A percentile compares a stretch with the other conserved stretches of the same genome.
These are phyloP conservation scores for Smutsia gigantea DNA, from an alignment of 2,797 vertebrate species.

Conservation along the genomic window DNA sequence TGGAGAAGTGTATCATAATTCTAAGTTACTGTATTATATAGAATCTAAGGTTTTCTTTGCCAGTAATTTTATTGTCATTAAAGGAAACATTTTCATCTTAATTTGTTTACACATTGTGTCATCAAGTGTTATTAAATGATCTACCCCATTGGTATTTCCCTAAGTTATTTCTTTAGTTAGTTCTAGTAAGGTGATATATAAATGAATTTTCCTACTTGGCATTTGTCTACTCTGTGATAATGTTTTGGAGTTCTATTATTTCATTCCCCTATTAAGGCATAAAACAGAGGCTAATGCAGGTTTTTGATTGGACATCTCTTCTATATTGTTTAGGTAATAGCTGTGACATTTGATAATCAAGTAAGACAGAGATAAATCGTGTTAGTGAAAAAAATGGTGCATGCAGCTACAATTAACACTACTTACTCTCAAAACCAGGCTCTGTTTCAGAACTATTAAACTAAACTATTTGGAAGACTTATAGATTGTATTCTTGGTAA, in stretches of 20 bases:
- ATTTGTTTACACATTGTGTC: neutral
- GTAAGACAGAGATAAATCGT: constrained; percentile 23
- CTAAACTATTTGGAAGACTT: constrained; percentile 1
- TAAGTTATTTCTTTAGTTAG: neutral
- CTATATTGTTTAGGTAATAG: constrained; percentile 25
- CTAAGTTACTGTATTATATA: neutral
- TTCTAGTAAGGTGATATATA: neutral
- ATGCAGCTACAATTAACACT: neutral
- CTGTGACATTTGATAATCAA: constrained; percentile 34
- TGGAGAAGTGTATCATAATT: neutral
- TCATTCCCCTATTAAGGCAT: neutral
- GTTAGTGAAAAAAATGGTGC: neutral
- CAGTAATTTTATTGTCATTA: constrained; percentile 16
- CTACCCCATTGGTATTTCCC: neutral
- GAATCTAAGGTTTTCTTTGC: neutral
- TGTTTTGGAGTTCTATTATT: constrained; percentile 20
- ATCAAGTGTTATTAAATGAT: constrained; percentile 34
- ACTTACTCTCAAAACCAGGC: neutral
- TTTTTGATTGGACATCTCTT: constrained; percentile 31
- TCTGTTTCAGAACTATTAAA: constrained; percentile 52
- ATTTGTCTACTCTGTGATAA: constrained; percentile 25
- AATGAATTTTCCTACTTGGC: neutral
- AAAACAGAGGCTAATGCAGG: constrained; percentile 1
- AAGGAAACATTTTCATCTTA: constrained; percentile 16
- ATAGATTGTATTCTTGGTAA: constrained; percentile 36